Conservation (phyloP, 2,113 vertebrate species). For the Osmerus mordax region DNA sequence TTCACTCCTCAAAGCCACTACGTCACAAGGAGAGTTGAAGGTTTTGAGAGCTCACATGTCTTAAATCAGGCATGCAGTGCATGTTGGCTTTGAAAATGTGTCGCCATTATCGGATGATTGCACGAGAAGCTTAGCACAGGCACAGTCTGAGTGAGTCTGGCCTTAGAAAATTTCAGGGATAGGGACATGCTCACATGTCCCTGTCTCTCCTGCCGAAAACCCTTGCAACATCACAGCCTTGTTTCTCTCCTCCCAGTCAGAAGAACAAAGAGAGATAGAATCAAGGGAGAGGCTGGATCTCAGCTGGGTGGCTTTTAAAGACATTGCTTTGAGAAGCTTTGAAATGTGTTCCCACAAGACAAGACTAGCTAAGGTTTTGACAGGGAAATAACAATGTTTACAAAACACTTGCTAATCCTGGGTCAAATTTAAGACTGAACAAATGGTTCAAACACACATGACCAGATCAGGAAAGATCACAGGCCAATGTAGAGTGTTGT, state of each 20-base stretch:
- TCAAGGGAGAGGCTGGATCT: constrained; percentile 22
- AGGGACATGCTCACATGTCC: constrained; percentile 3
- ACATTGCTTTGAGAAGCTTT: not conserved
- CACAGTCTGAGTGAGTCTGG: constrained; percentile 16
- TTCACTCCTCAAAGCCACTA: too few species aligned
- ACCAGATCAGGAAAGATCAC: constrained; percentile 51
- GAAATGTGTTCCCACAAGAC: not conserved
- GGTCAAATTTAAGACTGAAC: constrained; percentile 4
- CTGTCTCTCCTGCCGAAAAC: constrained; percentile 21
- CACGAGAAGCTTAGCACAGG: not conserved
- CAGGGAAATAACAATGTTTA: not conserved
- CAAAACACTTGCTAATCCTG: constrained; percentile 11
- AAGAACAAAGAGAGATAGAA: constrained; percentile 27
- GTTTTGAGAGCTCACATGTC: not conserved
- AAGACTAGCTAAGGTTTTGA: not conserved
- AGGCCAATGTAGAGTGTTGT: constrained; percentile 41
- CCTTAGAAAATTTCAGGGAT: constrained; percentile 4
- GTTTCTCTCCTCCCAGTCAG: constrained; percentile 27
- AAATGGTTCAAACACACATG: not conserved
- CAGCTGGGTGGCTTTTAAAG: constrained; percentile 31
- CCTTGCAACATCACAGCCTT: not conserved
- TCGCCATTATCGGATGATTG: constrained; percentile 1
- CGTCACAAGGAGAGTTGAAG: not conserved
- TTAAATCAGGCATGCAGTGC: not conserved
- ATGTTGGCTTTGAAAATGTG: constrained; percentile 5